Evolutionary conservation across 2,797 vertebrate genomes (phyloP).

Genomic region (Myripristis murdjan): DNA sequence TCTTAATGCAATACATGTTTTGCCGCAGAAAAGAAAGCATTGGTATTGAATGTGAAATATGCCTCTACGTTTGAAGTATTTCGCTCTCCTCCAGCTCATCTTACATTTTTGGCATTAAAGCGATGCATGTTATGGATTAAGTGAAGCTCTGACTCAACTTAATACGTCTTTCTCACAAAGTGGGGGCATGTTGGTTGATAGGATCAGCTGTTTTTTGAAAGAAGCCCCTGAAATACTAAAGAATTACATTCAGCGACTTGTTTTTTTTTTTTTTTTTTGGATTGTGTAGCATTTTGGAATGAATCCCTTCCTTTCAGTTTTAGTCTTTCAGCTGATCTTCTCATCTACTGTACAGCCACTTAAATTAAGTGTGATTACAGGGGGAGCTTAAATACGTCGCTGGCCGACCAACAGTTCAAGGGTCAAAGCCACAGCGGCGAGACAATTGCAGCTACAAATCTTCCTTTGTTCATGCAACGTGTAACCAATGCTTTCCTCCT

Average conservation of each 20-base stretch:
- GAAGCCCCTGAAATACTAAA: too few species aligned
- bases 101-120: not conserved
- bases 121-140: not conserved
- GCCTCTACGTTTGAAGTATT: constrained; percentile 28
- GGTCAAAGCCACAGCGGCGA: constrained; percentile 9
- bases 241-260: too few species aligned
- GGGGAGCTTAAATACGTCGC: constrained; percentile 22
- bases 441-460: constrained; percentile 37
- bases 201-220: too few species aligned
- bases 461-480: constrained; percentile 43
- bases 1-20: constrained; percentile 55
- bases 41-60: constrained; percentile 53
- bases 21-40: constrained; percentile 57
- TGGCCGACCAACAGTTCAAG: constrained; percentile 14
- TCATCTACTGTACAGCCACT: too few species aligned
- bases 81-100: not conserved
- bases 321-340: not conserved
- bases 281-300: too few species aligned
- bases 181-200: not conserved
- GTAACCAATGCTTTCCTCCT: constrained; percentile 52
- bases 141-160: not conserved
- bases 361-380: not conserved
- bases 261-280: too few species aligned
- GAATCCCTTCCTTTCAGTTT: not conserved
- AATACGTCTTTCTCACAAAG: not conserved